Percentiles rank a stretch among this genome's conserved stretches.
Evolutionary conservation across 2,797 vertebrate genomes (phyloP).

Genomic region (Eremophila alpestris): DNA sequence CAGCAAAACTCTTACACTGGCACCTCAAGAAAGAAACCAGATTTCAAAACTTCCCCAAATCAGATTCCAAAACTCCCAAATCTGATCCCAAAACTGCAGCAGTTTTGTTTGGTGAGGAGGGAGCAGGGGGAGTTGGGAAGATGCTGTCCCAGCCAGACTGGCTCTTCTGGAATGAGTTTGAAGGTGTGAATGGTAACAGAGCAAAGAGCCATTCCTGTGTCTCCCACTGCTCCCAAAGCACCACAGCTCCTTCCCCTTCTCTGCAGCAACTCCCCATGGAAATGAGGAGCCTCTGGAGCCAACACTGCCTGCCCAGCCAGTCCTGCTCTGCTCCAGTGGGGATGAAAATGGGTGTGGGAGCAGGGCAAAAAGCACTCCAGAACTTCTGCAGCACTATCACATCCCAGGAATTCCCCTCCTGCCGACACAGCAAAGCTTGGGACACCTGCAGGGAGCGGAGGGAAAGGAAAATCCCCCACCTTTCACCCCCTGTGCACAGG

Average conservation of each 20-base stretch:
- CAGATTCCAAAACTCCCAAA: neutral
- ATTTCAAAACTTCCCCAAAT: no score
- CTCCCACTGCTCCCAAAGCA: neutral
- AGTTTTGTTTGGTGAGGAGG: neutral
- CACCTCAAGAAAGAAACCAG: neutral
- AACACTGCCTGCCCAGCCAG: neutral
- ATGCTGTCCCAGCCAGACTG: neutral
- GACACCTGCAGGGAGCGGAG: neutral
- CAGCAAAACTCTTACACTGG: neutral
- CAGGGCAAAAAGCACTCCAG: neutral
- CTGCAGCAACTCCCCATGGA: neutral
- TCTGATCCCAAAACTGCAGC: neutral
- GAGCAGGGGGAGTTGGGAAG: neutral
- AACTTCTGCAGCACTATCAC: neutral
- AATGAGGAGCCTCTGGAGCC: constrained; percentile 11
- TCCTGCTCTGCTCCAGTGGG: neutral
- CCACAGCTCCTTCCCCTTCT: neutral
- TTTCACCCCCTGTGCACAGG: neutral
- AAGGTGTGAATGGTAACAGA: neutral
- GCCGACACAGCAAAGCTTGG: neutral
- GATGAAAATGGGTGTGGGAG: neutral
- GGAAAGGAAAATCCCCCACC: neutral
- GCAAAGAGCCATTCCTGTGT: neutral
- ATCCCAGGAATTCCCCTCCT: neutral
- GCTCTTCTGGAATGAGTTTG: neutral